Evolutionary conservation across 1,140 invertebrate species (phyloP).

Genomic region (Lordiphosa stackelbergi): DNA sequence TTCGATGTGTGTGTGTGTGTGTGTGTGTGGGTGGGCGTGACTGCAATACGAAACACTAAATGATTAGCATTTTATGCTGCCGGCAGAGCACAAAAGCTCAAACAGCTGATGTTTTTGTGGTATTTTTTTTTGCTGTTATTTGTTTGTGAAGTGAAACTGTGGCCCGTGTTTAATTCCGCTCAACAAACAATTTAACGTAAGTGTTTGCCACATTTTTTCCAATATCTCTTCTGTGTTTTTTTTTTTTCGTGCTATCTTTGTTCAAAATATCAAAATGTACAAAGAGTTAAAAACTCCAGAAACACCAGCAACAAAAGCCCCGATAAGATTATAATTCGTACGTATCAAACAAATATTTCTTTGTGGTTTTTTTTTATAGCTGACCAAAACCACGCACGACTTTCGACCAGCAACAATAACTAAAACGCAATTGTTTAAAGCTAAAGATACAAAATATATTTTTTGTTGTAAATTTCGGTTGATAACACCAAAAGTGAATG

Average conservation of each 20-base stretch:
- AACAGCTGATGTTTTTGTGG: not conserved
- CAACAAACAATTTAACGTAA: conserved; percentile 14
- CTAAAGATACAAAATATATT: too few relatives aligned
- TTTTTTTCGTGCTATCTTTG: conserved; percentile 19
- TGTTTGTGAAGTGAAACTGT: not conserved
- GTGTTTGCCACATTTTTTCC: conserved; percentile 1
- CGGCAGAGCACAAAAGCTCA: not conserved
- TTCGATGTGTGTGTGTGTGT: conserved; percentile 3
- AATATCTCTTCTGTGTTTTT: too few relatives aligned
- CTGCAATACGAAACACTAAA: conserved; percentile 7
- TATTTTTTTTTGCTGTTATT: not conserved
- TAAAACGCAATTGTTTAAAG: too few relatives aligned
- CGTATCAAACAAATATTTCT: conserved; percentile 2
- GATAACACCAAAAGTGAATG: too few relatives aligned
- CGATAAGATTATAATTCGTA: conserved; percentile 9
- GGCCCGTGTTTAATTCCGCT: conserved; percentile 15
- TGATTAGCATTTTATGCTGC: conserved; percentile 21
- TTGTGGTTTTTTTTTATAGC: conserved; percentile 10
- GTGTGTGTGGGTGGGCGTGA: conserved; percentile 13
- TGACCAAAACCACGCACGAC: conserved; percentile 12
- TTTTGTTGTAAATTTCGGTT: too few relatives aligned
- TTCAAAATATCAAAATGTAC: conserved; percentile 10
- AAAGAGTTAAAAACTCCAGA: conserved; percentile 1
- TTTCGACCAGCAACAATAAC: not conserved
- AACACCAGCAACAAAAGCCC: not conserved